Base-by-base conservation (phyloP, 2,113 vertebrate species). In the Proteles cristata region DNA sequence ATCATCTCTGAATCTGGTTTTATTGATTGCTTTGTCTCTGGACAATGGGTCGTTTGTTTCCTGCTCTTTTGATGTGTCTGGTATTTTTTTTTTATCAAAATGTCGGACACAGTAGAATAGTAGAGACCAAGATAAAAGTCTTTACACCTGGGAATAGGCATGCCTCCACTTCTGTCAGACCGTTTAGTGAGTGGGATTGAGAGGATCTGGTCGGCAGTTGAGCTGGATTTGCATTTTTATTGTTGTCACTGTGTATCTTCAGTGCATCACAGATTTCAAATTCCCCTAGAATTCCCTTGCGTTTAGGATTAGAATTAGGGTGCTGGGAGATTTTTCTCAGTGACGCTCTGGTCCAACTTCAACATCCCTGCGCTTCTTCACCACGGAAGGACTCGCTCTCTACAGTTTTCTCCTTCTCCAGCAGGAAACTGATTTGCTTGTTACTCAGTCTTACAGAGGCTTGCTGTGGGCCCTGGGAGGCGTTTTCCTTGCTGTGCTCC, bases 1-100 rank as follows among this genome's bases (percentile, higher is more conserved):
- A 61, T 74, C n/a, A 74, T 88, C 58, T 87, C 87, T 58, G 63
- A 79, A 16, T 71, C 69, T 79, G 43, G 50, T 73, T 79, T 55
- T 91, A 76, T 61, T 53, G 86, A 83, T 77, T 68, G 23, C 28
- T 48, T 91, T 90, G n/a, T 88, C 81, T 85, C 76, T 53, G n/a
- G 69, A 71, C 61, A 81, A 69, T 77, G 35, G 23, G 35, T 58
- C 66, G 23, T 74, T 93, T 80, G 61, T 85, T 77, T 77, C n/a
- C 66, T 86, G 50, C 11, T 66, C 85, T 69, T 74, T 43, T 33
- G 14, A 28, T 23, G 3, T 65, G 50, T 95, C 19, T 79, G 48
- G 39, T 69, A 21, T 66, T 83, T 90, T 83, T 90, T 83, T 90
- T 95, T 43, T 11, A 25, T 12, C 65, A 69, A 69, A 63, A 33